Evolutionary conservation across 2,888 invertebrate species (phyloP).

Genomic region (Lasioglossum marginatum): DNA sequence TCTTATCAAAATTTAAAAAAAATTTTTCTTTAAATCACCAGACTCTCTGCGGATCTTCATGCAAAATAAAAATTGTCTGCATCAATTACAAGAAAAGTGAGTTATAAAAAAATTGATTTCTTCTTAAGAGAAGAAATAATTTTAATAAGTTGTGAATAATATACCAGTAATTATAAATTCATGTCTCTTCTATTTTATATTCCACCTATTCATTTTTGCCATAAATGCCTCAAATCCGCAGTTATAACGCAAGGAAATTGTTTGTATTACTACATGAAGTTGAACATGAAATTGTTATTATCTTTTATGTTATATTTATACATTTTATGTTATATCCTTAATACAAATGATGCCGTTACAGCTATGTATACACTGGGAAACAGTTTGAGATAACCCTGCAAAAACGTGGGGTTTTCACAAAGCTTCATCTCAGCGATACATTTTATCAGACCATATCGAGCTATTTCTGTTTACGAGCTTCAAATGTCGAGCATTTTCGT

Average conservation of each 20-base stretch:
- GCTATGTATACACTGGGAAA: not conserved
- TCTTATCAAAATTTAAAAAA: no score
- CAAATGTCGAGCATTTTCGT: slow-evolving; percentile 63
- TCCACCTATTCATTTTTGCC: no score
- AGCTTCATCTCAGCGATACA: slow-evolving; percentile 31
- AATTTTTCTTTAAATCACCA: no score
- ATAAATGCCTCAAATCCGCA: no score
- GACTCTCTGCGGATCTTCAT: no score
- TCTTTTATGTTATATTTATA: not conserved
- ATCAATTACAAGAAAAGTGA: no score
- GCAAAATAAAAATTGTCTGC: no score
- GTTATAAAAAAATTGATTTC: no score
- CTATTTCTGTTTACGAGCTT: slow-evolving; percentile 66
- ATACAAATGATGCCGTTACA: not conserved
- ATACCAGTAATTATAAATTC: no score
- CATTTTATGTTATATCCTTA: not conserved
- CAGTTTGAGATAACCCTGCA: not conserved
- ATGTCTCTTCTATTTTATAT: no score
- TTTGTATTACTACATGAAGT: not conserved
- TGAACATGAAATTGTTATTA: not conserved
- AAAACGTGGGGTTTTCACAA: not conserved
- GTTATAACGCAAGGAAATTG: not conserved
- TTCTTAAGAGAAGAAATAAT: no score
- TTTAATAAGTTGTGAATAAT: no score
- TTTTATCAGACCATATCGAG: slow-evolving; percentile 64